Evolutionary conservation across 2,888 invertebrate species (phyloP).

Genomic region (Tenthredo scrophulariae): DNA sequence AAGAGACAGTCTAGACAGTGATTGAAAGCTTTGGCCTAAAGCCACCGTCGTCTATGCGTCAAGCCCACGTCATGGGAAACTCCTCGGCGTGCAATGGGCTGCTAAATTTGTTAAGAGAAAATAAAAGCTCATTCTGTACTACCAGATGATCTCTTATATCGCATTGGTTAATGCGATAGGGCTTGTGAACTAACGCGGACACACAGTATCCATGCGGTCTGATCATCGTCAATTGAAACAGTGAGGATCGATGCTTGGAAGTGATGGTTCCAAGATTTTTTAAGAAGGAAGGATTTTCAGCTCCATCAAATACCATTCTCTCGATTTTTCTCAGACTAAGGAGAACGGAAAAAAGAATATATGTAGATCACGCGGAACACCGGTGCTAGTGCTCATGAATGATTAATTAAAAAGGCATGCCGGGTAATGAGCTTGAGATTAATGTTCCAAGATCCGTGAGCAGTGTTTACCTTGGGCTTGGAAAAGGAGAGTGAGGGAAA

Average conservation of each 20-base stretch:
- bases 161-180: not conserved
- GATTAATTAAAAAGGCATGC: conserved; percentile 71
- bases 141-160: not conserved
- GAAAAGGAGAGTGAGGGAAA: not conserved
- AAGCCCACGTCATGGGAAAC: conserved; percentile 20
- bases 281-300: not conserved
- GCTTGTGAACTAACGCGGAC: not conserved
- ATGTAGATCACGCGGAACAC: not conserved
- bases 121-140: not conserved
- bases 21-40: conserved; percentile 66
- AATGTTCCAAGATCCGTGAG: conserved; percentile 65
- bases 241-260: not conserved
- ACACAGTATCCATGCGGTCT: not conserved
- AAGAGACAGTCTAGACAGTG: conserved; percentile 71
- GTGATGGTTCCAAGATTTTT: not conserved
- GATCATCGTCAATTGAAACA: not conserved
- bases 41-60: conserved; percentile 46
- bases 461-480: conserved; percentile 63
- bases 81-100: conserved; percentile 3
- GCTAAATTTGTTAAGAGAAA: conserved; percentile 46
- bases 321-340: not conserved
- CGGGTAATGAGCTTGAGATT: conserved; percentile 71
- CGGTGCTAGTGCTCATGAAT: conserved; percentile 55
- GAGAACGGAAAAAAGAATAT: not conserved
- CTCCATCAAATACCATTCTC: not conserved